A percentile compares a stretch with the other conserved stretches of the same genome.
These are phyloP conservation scores for Noctuana brunneofusca DNA, from an alignment of 2,888 invertebrate species.

Conservation along the genomic window DNA sequence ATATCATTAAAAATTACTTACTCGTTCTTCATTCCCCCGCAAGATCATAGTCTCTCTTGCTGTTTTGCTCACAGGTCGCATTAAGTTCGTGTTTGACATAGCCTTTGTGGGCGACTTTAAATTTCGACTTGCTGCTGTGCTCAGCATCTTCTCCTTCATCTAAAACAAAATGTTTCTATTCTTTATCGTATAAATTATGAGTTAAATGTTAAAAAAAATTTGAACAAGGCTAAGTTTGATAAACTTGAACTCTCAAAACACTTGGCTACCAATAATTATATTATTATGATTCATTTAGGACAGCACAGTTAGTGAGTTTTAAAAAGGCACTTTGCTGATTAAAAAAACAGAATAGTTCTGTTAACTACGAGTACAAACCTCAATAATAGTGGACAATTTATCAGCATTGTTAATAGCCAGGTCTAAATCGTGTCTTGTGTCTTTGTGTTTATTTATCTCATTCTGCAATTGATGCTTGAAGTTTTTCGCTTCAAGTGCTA, in stretches of 20 bases:
- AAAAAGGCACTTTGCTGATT: too few species aligned
- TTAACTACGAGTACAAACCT: too few species aligned
- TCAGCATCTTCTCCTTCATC: slow-evolving; percentile 76
- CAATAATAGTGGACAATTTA: slow-evolving; percentile 82
- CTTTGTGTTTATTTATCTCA: slow-evolving; percentile 88
- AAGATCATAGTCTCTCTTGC: slow-evolving; percentile 45
- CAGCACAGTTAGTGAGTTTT: too few species aligned
- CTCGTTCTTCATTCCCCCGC: slow-evolving; percentile 48
- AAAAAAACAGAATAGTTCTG: too few species aligned
- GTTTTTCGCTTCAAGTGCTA: slow-evolving; percentile 89
- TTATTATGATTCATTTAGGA: too few species aligned
- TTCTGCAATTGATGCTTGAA: slow-evolving; percentile 86
- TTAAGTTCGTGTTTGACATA: slow-evolving; percentile 43
- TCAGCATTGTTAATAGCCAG: slow-evolving; percentile 84
- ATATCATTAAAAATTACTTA: neutral
- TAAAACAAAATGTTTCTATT: slow-evolving; percentile 38
- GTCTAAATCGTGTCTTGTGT: slow-evolving; percentile 86
- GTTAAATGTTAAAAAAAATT: too few species aligned
- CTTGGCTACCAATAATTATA: too few species aligned
- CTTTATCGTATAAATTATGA: too few species aligned
- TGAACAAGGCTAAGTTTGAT: too few species aligned
- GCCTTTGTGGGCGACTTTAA: slow-evolving; percentile 65
- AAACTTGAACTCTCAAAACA: too few species aligned
- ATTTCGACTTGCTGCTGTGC: slow-evolving; percentile 59
- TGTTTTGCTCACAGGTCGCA: slow-evolving; percentile 50